Evolutionary conservation across 2,113 vertebrate genomes (phyloP), one percentile per base, ranked within the genome.

Genomic region (Coregonus clupeaformis): DNA sequence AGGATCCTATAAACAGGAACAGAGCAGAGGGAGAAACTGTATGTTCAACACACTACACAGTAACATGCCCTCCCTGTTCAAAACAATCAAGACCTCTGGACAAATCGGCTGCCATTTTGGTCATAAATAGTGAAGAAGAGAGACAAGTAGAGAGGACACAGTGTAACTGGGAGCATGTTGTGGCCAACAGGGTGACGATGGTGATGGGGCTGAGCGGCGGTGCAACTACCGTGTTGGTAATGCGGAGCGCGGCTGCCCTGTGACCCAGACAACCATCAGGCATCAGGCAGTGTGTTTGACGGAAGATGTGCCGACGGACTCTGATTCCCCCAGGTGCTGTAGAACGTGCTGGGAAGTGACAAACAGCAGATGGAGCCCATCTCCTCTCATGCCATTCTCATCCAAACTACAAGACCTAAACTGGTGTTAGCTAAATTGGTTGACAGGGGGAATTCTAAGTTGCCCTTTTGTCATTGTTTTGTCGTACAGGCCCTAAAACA

Each of bases 261-360:
- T 18, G 49, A 52, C 12, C 49, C 49, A 52, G 49, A 52, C 16
- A 30, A 27, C 63, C 25, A 30, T 62, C 57, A 62, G 18, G 71
- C 36, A 36, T 22, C n/a, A 30, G 24, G 57, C n/a, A 72, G 20
- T 36, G 18, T 36, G 18, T 36, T 3, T 16, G 24, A 24, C 80
- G 78, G 88, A 84, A 93, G 80, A 67, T 20, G 65, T 36, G 65
- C 20, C 87, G 82, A 87, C 72, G 89, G 89, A 82, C 89, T 92
- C 89, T 89, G 85, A 93, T 94, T 93, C 92, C 94, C 94, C 85
- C 89, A 93, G 92, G 92, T 91, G 91, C 85, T 91, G 87, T 90
- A 85, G 89, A 90, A 90, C 86, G 89, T 94, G 93, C 94, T 92
- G 90, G 86, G 87, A 93, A 94, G 92, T 94, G 93, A 95, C 93